Percentiles rank a stretch among this genome's conserved stretches.
Conservation (phyloP, 2,888 invertebrate species). For the Polydesmus complanatus region DNA sequence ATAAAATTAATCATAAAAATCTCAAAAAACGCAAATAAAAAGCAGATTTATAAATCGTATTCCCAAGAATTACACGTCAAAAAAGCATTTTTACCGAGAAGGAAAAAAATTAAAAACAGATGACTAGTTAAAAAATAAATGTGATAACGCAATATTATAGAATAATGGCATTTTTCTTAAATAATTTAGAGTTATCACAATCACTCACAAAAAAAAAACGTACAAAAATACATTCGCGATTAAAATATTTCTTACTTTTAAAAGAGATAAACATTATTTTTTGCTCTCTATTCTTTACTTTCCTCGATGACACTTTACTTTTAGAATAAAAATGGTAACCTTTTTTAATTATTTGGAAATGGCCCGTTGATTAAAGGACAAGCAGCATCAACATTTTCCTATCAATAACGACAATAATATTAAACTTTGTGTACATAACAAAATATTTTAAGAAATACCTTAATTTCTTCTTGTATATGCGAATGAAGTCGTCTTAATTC, state of each 20-base stretch:
- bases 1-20: too few relatives aligned
- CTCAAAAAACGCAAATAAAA: too few relatives aligned
- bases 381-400: not conserved
- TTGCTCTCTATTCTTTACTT: not conserved
- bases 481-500: conserved; percentile 46
- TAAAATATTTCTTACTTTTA: too few relatives aligned
- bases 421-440: too few relatives aligned
- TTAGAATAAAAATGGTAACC: not conserved
- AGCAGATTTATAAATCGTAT: not conserved
- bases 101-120: not conserved
- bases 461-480: conserved; percentile 17
- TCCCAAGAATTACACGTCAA: not conserved
- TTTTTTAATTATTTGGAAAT: not conserved
- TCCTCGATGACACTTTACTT: not conserved
- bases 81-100: not conserved
- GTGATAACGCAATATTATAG: too few relatives aligned
- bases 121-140: not conserved
- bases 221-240: too few relatives aligned
- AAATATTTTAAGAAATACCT: conserved; percentile 3
- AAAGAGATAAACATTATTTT: not conserved
- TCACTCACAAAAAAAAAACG: too few relatives aligned
- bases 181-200: not conserved
- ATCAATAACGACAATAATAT: not conserved
- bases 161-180: not conserved
- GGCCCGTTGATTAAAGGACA: not conserved